Conservation (phyloP, 2,888 invertebrate genomes). For the Loripinus fragilis region DNA sequence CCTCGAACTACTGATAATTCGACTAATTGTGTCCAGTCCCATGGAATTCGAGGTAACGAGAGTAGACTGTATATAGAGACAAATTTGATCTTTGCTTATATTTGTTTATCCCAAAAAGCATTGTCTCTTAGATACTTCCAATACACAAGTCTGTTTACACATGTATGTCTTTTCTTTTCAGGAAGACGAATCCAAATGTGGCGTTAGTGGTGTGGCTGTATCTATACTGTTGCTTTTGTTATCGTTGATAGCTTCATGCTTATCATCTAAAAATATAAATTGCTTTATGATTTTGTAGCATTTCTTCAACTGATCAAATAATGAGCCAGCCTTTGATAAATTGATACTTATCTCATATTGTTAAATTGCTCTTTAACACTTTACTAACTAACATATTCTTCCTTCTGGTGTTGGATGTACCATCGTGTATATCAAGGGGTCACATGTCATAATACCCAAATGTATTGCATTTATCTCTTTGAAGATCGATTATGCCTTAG, state of each 20-base stretch:
- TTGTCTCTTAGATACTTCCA: too few relatives aligned
- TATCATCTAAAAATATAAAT: background rate
- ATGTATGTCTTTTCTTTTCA: background rate
- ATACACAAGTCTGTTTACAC: background rate
- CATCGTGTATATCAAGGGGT: background rate
- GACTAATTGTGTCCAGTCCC: background rate
- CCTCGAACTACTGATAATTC: background rate
- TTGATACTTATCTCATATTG: too few relatives aligned
- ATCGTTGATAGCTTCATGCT: background rate
- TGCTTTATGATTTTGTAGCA: background rate
- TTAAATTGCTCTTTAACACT: too few relatives aligned
- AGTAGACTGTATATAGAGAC: background rate
- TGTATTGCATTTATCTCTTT: too few relatives aligned
- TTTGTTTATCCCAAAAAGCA: too few relatives aligned
- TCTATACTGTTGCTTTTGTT: background rate
- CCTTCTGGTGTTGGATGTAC: background rate
- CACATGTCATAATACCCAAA: too few relatives aligned
- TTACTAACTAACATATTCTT: background rate
- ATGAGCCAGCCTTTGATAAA: too few relatives aligned
- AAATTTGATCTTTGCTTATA: background rate
- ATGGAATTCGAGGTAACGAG: too few relatives aligned
- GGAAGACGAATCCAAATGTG: constrained; percentile 10
- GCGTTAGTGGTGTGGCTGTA: background rate
- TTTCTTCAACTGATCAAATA: background rate
- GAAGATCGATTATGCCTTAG: too few relatives aligned